These are phyloP conservation scores for Drosophila triauraria DNA, from an alignment of 1,140 invertebrate genomes.

Conservation along the genomic window DNA sequence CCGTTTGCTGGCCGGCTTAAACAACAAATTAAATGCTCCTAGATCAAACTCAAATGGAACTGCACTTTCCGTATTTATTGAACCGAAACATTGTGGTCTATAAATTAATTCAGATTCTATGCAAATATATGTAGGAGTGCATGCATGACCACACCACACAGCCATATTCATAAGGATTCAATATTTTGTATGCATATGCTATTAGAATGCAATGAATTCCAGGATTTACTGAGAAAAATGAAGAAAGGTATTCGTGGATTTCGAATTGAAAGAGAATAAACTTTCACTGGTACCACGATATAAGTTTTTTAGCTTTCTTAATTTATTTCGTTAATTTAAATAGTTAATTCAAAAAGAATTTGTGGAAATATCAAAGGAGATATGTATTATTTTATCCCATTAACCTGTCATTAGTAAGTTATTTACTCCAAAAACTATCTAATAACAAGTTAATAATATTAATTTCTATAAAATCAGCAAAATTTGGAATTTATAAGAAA, in stretches of 20 bases:
- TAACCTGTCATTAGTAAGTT: not conserved
- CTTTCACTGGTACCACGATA: not conserved
- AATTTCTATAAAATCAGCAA: not conserved
- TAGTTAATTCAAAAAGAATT: too few species aligned
- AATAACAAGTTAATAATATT: not conserved
- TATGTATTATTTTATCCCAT: too few species aligned
- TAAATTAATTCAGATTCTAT: not conserved
- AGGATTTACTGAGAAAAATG: not conserved
- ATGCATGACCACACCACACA: constrained; percentile 1
- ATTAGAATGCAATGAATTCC: not conserved
- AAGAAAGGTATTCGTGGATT: not conserved
- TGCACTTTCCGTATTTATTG: constrained; percentile 22
- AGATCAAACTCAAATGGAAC: not conserved
- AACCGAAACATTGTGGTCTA: constrained; percentile 10
- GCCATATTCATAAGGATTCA: not conserved
- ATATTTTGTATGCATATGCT: not conserved
- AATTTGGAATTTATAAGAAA: not conserved
- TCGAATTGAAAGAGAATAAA: not conserved
- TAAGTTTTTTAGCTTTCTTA: not conserved
- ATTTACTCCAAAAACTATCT: not conserved
- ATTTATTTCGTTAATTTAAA: not conserved
- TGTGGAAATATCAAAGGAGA: too few species aligned
- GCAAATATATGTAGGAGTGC: constrained; percentile 10
- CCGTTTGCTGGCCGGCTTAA: not conserved
- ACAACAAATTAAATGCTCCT: constrained; percentile 4